Evolutionary conservation across 2,888 invertebrate species (phyloP).

Genomic region (Tetramorium bicarinatum): DNA sequence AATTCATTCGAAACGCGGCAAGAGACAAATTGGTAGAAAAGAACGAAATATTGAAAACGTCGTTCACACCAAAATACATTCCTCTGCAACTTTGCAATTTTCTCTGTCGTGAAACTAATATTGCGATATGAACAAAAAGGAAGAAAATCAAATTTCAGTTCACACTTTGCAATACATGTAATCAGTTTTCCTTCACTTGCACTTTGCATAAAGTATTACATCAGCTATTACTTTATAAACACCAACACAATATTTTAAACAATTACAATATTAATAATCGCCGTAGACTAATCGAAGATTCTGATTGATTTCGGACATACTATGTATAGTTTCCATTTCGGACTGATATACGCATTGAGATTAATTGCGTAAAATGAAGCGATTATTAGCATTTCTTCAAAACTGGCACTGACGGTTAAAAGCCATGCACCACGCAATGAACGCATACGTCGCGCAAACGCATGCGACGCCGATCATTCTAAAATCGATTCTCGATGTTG

Average conservation of each 20-base stretch:
- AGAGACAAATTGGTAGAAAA: constrained; percentile 57
- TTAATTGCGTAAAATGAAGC: constrained; percentile 10
- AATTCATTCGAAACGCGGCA: constrained; percentile 43
- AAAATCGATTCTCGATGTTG: constrained; percentile 74
- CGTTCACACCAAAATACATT: constrained; percentile 43
- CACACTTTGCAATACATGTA: neutral
- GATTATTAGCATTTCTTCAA: constrained; percentile 19
- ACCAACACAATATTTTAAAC: neutral
- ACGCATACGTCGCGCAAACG: constrained; percentile 22
- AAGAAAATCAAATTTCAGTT: neutral
- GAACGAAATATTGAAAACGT: constrained; percentile 49
- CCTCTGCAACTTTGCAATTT: constrained; percentile 32
- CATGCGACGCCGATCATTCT: constrained; percentile 61
- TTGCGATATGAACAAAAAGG: neutral
- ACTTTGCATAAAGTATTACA: neutral
- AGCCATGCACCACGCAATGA: constrained; percentile 44
- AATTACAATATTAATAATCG: neutral
- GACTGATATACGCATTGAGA: neutral
- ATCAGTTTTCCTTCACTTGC: neutral
- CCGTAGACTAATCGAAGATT: neutral
- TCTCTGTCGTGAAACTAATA: constrained; percentile 23
- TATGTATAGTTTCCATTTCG: neutral
- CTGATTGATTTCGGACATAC: neutral
- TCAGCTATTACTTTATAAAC: neutral
- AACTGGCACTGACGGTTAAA: constrained; percentile 25